A percentile compares a stretch with the other conserved stretches of the same genome.
Evolutionary conservation across 2,797 vertebrate species (phyloP).

Genomic region (Enteromius argenteus): DNA sequence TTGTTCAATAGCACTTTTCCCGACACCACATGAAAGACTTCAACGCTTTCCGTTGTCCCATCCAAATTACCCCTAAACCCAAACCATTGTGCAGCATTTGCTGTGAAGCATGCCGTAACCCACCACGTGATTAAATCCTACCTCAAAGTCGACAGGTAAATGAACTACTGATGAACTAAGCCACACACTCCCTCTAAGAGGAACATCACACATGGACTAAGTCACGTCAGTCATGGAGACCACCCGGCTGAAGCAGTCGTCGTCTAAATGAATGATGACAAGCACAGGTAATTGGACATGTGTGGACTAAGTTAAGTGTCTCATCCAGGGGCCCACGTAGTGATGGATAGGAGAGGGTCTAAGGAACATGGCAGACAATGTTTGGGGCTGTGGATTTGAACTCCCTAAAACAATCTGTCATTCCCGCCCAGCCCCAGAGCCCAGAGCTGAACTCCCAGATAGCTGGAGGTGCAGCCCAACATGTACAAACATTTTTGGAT

Average conservation of each 20-base stretch:
- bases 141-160: constrained; percentile 22
- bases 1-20: not conserved
- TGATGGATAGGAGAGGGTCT: constrained; percentile 42
- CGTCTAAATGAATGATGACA: constrained; percentile 39
- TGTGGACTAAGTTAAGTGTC: constrained; percentile 40
- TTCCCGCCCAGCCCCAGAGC: constrained; percentile 7
- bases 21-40: constrained; percentile 28
- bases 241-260: constrained; percentile 29
- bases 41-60: not conserved
- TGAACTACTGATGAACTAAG: constrained; percentile 31
- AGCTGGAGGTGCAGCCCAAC: constrained; percentile 14
- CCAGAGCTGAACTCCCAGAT: not conserved
- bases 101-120: not conserved
- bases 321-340: constrained; percentile 28
- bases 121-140: not conserved
- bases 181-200: constrained; percentile 16
- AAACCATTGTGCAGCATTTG: constrained; percentile 2
- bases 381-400: constrained; percentile 42
- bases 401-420: constrained; percentile 42
- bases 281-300: constrained; percentile 51
- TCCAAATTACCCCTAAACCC: constrained; percentile 6
- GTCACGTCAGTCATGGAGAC: constrained; percentile 37
- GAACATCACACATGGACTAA: constrained; percentile 31
- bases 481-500: not conserved
- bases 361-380: constrained; percentile 46